These are phyloP conservation scores for Sisyra nigra DNA, from an alignment of 2,888 invertebrate genomes.

Conservation along the genomic window DNA sequence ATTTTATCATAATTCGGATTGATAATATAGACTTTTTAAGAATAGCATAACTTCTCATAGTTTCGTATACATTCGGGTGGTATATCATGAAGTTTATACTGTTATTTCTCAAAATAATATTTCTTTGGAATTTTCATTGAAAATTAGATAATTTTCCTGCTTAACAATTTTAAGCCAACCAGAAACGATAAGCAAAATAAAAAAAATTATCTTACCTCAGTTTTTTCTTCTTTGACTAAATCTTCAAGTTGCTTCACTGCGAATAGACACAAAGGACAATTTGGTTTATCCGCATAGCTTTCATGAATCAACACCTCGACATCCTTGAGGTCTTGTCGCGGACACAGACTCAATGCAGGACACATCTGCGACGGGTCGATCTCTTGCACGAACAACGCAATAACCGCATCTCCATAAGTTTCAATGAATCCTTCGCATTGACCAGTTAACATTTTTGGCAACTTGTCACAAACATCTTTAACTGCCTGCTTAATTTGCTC, in stretches of 20 bases:
- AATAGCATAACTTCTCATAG: no score
- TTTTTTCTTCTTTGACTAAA: constrained; percentile 54
- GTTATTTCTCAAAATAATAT: no score
- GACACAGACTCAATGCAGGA: constrained; percentile 54
- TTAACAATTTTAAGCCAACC: no score
- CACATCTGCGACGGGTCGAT: constrained; percentile 64
- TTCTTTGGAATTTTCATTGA: no score
- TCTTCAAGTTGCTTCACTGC: constrained; percentile 62
- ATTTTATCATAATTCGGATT: no score
- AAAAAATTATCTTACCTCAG: constrained; percentile 40
- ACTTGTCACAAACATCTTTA: constrained; percentile 46
- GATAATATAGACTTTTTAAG: no score
- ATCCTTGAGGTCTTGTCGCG: constrained; percentile 32
- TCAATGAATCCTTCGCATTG: constrained; percentile 62
- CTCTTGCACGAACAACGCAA: constrained; percentile 62
- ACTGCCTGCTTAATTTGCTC: constrained; percentile 49
- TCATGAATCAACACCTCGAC: constrained; percentile 34
- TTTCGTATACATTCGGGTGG: no score
- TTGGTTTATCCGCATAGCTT: constrained; percentile 40
- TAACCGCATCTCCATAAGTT: constrained; percentile 62
- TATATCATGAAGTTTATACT: no score
- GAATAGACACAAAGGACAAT: constrained; percentile 72
- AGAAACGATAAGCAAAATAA: no score
- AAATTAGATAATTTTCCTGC: no score
- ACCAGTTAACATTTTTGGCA: constrained; percentile 42